Evolutionary conservation across 1,140 invertebrate genomes (phyloP).

Genomic region (Trachelipus rathkii): DNA sequence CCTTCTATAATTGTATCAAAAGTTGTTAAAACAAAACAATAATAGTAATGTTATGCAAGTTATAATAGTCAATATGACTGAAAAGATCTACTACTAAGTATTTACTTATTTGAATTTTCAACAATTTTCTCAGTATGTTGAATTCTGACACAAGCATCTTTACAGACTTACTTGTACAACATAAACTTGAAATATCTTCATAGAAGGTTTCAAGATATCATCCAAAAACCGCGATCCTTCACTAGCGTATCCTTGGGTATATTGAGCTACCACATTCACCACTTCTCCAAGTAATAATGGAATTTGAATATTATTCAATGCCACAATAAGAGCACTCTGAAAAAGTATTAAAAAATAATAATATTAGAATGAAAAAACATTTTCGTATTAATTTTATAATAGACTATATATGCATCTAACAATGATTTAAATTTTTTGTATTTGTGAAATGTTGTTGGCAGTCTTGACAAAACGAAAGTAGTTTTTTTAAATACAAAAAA

Average conservation of each 20-base stretch:
- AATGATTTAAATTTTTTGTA: no score
- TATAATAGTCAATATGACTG: no score
- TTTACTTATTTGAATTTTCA: not conserved
- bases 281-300: conserved; percentile 69
- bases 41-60: no score
- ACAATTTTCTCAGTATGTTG: not conserved
- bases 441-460: no score
- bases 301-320: conserved; percentile 75
- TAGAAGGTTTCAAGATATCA: conserved; percentile 63
- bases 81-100: no score
- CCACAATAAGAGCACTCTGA: conserved; percentile 73
- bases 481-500: no score
- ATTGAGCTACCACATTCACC: conserved; percentile 67
- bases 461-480: no score
- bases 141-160: not conserved
- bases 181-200: conserved; percentile 47
- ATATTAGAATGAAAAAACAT: no score
- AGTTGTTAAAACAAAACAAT: no score
- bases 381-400: no score
- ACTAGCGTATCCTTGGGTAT: conserved; percentile 49
- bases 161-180: conserved; percentile 31
- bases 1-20: no score
- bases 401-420: no score
- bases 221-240: conserved; percentile 56
- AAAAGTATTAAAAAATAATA: conserved; percentile 39